Percentiles rank a stretch among this genome's conserved stretches.
phyloP scores from a whole-genome alignment of 2,888 invertebrate genomes.

The Eristalinus aeneus region DNA sequence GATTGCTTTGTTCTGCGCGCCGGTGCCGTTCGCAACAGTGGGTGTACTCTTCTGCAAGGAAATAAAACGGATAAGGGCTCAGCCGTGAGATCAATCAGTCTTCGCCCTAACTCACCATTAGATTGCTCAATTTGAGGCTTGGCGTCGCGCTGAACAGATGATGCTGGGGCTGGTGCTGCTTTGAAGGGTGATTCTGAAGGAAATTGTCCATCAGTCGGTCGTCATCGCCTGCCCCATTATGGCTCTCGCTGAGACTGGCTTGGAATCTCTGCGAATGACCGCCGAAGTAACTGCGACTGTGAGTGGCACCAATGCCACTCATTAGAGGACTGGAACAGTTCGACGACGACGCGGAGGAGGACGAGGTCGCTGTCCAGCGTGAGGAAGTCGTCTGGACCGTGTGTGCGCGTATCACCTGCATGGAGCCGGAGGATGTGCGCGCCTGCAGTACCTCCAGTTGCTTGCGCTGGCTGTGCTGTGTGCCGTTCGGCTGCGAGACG shows the following conservation, averaged over 20 bases:
- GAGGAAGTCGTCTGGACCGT: constrained; percentile 80
- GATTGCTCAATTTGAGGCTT: constrained; percentile 80
- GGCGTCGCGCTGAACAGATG: constrained; percentile 78
- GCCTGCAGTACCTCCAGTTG: constrained; percentile 87
- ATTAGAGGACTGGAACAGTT: constrained; percentile 72
- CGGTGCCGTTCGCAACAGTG: constrained; percentile 53
- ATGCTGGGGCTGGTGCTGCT: constrained; percentile 59
- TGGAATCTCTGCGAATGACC: constrained; percentile 48
- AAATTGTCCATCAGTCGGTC: constrained; percentile 61
- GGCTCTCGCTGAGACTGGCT: constrained; percentile 31
- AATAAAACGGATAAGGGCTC: not conserved
- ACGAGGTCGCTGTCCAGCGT: constrained; percentile 76
- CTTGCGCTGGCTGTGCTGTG: constrained; percentile 80
- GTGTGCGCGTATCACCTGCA: constrained; percentile 87
- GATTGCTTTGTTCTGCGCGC: constrained; percentile 55
- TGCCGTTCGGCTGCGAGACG: constrained; percentile 80
- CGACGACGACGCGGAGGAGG: constrained; percentile 72
- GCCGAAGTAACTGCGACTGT: constrained; percentile 19
- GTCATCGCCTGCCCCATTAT: constrained; percentile 42
- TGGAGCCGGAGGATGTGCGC: constrained; percentile 84
- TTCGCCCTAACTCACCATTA: constrained; percentile 78
- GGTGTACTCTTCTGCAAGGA: constrained; percentile 61
- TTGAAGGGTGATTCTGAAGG: constrained; percentile 47
- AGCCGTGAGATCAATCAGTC: not conserved
- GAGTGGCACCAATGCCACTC: constrained; percentile 16